Percentiles rank a stretch among this genome's conserved stretches.
phyloP scores from a whole-genome alignment of 2,797 vertebrate genomes.

The Rhodeus uyekii region DNA sequence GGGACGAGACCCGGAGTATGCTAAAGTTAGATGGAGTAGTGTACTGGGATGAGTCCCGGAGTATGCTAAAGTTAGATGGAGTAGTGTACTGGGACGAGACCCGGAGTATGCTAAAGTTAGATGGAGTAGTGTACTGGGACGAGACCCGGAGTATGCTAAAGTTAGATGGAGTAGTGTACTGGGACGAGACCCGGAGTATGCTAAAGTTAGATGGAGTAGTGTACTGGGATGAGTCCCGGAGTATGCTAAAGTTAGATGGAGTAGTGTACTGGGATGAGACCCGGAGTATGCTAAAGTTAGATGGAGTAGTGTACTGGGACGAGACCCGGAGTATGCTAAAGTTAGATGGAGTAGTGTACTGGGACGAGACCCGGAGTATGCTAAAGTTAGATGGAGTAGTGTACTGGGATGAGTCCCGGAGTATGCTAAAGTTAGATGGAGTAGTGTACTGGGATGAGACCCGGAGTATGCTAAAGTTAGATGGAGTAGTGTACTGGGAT shows the following conservation, averaged over 20 bases:
- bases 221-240: neutral
- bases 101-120: too few species aligned
- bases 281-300: too few species aligned
- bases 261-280: neutral
- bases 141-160: too few species aligned
- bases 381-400: neutral
- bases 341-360: neutral
- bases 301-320: neutral
- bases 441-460: neutral
- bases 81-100: neutral
- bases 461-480: too few species aligned
- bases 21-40: neutral
- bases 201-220: neutral
- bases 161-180: neutral
- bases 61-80: neutral
- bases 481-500: neutral
- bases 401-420: neutral
- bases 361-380: neutral
- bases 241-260: neutral
- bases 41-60: neutral
- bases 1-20: neutral
- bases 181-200: neutral
- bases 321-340: too few species aligned
- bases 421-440: neutral
- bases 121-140: neutral